Evolutionary conservation across 2,113 vertebrate species (phyloP), one percentile per base, ranked within the genome.

Genomic region (Pitta sordida): DNA sequence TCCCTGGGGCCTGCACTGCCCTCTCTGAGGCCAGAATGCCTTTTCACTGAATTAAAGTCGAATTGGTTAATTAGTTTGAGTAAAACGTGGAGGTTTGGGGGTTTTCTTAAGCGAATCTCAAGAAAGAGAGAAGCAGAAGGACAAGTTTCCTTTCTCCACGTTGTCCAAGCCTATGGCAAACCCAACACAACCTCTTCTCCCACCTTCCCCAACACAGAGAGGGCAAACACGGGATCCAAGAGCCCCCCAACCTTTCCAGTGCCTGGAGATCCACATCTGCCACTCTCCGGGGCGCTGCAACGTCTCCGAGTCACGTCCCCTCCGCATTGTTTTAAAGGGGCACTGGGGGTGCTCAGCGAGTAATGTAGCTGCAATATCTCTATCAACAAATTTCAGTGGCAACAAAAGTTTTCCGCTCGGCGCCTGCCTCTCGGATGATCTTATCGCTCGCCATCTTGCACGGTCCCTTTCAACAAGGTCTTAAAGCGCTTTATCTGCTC

Each of bases 381-480:
- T 91, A 97, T 93, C 97, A 95, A 96, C 94, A 96, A 97, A 97
- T 97, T 98, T 97, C 91, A 88, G 89, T 46, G 17, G 96, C 96
- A 90, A 98, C 96, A 97, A 97, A 98, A 98, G 97, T 97, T 97
- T 97, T 90, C 96, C 91, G 94, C 93, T 96, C 48, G 4, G 96
- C 7, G n/a, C 93, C 60, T 64, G 97, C 97, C 91, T 86, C 34
- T 24, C 83, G 93, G 94, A 64, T 62, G 91, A 82, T 95, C 92
- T 97, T 98, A 98, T 98, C 98, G 0, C 76, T 75, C 89, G 37
- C 97, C 94, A 97, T 97, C 98, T 96, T 73, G 94, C 96, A 75
- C 78, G 58, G 97, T 96, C 96, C 95, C 96, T 98, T 98, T 98
- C 97, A 98, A 87, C 96, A 90, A 97, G 97, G 97, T 96, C 97